These are phyloP conservation scores for Gephyroberyx darwinii DNA, from an alignment of 2,797 vertebrate species.

Conservation along the genomic window DNA sequence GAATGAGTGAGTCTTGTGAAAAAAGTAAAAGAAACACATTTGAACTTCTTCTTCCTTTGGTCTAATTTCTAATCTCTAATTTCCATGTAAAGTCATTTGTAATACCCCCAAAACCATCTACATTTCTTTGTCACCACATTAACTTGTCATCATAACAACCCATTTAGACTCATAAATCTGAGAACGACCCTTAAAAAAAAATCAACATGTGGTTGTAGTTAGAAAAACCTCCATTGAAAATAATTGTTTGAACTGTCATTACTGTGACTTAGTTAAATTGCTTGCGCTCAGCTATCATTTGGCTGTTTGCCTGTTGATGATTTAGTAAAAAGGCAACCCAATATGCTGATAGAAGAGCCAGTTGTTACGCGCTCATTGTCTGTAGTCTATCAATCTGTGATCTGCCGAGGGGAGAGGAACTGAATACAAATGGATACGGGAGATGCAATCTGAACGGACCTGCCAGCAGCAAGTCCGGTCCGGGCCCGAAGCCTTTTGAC, in stretches of 20 bases:
- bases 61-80: constrained; percentile 39
- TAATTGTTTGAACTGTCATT: constrained; percentile 42
- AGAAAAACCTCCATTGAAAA: constrained; percentile 43
- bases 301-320: constrained; percentile 39
- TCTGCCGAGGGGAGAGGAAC: constrained; percentile 16
- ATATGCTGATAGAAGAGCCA: constrained; percentile 6
- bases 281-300: constrained; percentile 48
- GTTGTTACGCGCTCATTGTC: constrained; percentile 16
- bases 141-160: constrained; percentile 14
- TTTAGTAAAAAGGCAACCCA: constrained; percentile 43
- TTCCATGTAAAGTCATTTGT: not conserved
- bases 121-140: constrained; percentile 2
- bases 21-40: not conserved
- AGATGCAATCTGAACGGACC: constrained; percentile 4
- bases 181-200: constrained; percentile 5
- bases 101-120: not conserved
- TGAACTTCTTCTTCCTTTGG: constrained; percentile 13
- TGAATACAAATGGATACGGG: constrained; percentile 43
- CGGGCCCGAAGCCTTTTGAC: not conserved
- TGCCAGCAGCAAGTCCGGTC: constrained; percentile 13
- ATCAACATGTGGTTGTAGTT: constrained; percentile 50
- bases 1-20: not conserved
- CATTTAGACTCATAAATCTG: constrained; percentile 30
- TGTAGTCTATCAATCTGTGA: constrained; percentile 29
- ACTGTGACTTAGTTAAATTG: constrained; percentile 57